Base-by-base conservation (phyloP, 2,888 invertebrate genomes). In the Aporophyla lueneburgensis region DNA sequence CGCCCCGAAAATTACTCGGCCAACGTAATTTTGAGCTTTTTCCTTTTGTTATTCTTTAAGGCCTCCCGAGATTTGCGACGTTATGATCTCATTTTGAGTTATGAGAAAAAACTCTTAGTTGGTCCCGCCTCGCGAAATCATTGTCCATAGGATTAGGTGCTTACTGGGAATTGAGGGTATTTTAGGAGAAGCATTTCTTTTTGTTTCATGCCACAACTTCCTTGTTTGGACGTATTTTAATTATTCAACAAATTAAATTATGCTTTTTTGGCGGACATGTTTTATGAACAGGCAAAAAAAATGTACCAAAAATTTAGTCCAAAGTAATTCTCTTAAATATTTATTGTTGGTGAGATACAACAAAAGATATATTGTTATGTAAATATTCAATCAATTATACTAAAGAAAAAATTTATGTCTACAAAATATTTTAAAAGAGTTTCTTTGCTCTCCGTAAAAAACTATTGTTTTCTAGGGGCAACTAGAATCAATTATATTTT, bases 1-100 rank as follows among this genome's bases (percentile, higher is more conserved):
- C 94, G 94, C 95, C 96, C 95, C 93, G 92, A 95, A 96, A 96
- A 96, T 96, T 96, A 96, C 96, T 93, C 93, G 95, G 90, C 93
- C 94, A 92, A 90, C 93, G 95, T 96, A 96, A 96, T 96, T 95
- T 95, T 95, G 94, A 94, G 93, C 93, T 92, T 95, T 89, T 95
- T 95, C 93, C 95, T 94, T 94, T 96, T 96, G 95, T 96, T 95
- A 95, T 96, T 95, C 95, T 94, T 95, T 93, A 93, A 93, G 92
- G 92, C 93, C 95, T 92, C 94, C 92, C 91, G 96, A 95, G 96
- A 93, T 93, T 94, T 92, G 94, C 94, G 93, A 94, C 94, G 95
- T 95, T 96, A 96, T 95, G 95, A 96, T 96, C 96, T 95, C 96
- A 96, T 96, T 96, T 95, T 95, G 94, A 96, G 95, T 95, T 96